These are phyloP conservation scores for Luffia ferchaultella DNA, from an alignment of 2,888 invertebrate species.

Conservation along the genomic window DNA sequence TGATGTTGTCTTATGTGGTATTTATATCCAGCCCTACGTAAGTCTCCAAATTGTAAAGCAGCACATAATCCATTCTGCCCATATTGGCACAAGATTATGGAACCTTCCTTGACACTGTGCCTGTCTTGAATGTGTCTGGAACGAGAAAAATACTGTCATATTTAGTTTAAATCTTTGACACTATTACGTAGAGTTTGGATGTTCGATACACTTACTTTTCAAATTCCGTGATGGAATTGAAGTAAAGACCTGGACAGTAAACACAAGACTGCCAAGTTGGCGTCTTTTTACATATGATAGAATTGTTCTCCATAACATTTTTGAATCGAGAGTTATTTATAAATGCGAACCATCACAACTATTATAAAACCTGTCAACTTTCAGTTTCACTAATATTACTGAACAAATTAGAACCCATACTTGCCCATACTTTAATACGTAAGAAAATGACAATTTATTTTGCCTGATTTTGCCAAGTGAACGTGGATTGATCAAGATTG, in stretches of 20 bases:
- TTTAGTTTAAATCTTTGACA: constrained; percentile 1
- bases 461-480: no score
- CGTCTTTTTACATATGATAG: constrained; percentile 32
- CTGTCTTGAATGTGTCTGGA: constrained; percentile 79
- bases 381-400: background rate
- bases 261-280: constrained; percentile 69
- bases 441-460: no score
- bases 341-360: background rate
- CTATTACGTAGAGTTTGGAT: background rate
- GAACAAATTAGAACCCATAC: background rate
- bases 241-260: constrained; percentile 68
- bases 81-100: constrained; percentile 87
- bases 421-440: no score
- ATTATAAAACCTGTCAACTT: background rate
- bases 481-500: no score
- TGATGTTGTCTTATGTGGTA: constrained; percentile 81
- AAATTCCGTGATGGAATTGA: constrained; percentile 66
- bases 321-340: constrained; percentile 18
- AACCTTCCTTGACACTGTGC: constrained; percentile 86
- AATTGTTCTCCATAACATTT: constrained; percentile 61
- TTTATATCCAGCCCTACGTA: constrained; percentile 87
- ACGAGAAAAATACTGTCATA: constrained; percentile 21
- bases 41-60: constrained; percentile 88
- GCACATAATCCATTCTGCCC: constrained; percentile 88
- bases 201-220: constrained; percentile 29